Base-by-base conservation (phyloP, 2,888 invertebrate genomes). In the Scaptomyza reducta region DNA sequence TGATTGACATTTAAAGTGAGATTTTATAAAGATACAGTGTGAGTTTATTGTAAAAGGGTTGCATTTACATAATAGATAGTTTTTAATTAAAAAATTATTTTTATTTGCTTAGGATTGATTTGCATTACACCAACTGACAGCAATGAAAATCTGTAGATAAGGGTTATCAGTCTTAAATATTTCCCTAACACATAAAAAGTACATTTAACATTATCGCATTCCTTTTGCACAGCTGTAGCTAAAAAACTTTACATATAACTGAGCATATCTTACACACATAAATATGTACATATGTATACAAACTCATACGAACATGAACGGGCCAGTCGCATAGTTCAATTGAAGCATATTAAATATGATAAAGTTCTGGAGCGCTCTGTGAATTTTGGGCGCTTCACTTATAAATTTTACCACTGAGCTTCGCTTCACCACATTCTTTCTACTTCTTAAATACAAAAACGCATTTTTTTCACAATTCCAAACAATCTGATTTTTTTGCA, bases 241-340 rank as follows among this genome's bases (percentile, higher is more conserved):
- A 16, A 6, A 18, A 14, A 14, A 22, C 35, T 27, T 11, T 3
- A 35, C 45, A 45, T 58, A 51, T 22, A 64, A 58, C 58, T 61
- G 25, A 40, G 16, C 47, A 64, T 55, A 50, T 44, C 16, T 38
- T 5, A 57, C 31, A 31, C 10, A 31, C 31, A 31, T 31, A 31
- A 31, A 10, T 44, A 22, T 4, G 41, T 57, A 56, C 46, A 54
- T 57, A 22, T 5, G 14, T 9, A 53, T 41, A 35, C 3, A n/a
- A 33, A 33, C 35, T 18, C 47, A n/a, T 40, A 44, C 35, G 27
- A 33, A 27, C 33, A 70, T 59, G 51, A 41, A 54, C 76, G 81
- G 88, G 84, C 88, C 84, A 88, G 67, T 67, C 64, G 55, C 75
- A 76, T 83, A 87, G 88, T 88, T 87, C 88, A 84, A 84, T 84